Evolutionary conservation across 2,113 vertebrate genomes (phyloP), one percentile per base, ranked within the genome.

Genomic region (Propithecus coquereli): DNA sequence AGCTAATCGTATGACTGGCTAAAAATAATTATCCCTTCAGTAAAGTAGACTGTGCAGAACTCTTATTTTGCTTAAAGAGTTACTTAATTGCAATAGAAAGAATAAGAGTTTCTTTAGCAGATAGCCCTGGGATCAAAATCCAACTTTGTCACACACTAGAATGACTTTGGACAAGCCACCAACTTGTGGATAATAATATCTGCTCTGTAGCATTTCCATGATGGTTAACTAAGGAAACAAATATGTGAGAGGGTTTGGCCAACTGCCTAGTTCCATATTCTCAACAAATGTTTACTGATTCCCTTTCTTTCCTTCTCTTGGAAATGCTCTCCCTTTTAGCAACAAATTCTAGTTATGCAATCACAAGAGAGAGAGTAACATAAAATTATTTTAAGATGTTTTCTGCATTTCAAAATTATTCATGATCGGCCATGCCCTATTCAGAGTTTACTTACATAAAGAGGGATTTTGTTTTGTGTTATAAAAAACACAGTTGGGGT

Each of bases 351-450:
- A 84, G 37, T 76, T 84, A 87, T 32, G 5, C 23, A 59, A 1
- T 95, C 82, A 84, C 13, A 87, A 59, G 9, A 91, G 23, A 68
- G 68, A 91, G 23, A 68, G 68, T 85, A 89, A 65, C 82, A 65
- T 65, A 77, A 79, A 95, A 71, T 94, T 1, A 71, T 90, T 92
- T 76, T 0, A 34, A 94, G 89, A 37, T 66, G 23, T 73, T 86
- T 89, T 90, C 37, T 97, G 10, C n/a, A 37, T 71, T 90, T 93
- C 43, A 92, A 34, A 37, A 61, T 90, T 92, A 43, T 66, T 90
- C 88, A 86, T 83, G 65, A 37, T 83, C n/a, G 79, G 0, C 9
- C 8, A 27, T 93, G 25, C 27, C 47, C 40, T 83, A 16, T 66
- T 8, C 34, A 81, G 14, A 43, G 20, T 82, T 85, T 81, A 74